These are phyloP conservation scores for Falcunculus frontatus DNA, from an alignment of 2,113 vertebrate genomes.

Conservation along the genomic window DNA sequence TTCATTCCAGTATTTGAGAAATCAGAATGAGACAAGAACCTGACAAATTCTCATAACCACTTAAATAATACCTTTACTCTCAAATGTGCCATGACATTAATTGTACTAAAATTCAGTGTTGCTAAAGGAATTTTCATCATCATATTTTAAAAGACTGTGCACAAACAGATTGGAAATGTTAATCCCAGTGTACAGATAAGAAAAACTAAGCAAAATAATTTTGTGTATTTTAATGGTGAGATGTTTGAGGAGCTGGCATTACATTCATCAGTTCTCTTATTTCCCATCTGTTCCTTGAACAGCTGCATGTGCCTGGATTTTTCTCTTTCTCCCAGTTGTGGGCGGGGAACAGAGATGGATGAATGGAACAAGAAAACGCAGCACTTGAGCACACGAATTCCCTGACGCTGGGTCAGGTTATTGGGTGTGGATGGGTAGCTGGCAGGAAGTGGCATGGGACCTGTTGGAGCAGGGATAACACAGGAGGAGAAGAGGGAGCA, in stretches of 20 bases:
- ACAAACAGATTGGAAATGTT: not conserved
- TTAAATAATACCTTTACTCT: not conserved
- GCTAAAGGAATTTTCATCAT: not conserved
- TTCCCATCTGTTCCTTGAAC: not conserved
- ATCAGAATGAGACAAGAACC: not conserved
- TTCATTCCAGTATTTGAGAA: not conserved
- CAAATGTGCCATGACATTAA: not conserved
- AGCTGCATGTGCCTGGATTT: not conserved
- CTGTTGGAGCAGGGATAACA: not conserved
- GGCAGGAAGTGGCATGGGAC: not conserved
- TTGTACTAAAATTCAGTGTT: not conserved
- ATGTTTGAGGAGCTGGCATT: not conserved
- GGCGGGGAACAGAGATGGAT: not conserved
- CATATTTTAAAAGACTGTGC: not conserved
- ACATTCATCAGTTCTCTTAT: not conserved
- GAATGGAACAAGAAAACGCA: not conserved
- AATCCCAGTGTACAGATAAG: not conserved
- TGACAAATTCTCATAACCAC: not conserved
- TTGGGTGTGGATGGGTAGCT: not conserved
- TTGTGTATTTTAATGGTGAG: not conserved
- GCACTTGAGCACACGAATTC: rapidly evolving
- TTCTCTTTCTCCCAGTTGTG: not conserved
- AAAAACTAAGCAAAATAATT: not conserved
- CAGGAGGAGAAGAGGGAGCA: not conserved
- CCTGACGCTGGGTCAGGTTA: rapidly evolving